Evolutionary conservation across 2,113 vertebrate genomes (phyloP).

Genomic region (Rhodinocichla rosea): DNA sequence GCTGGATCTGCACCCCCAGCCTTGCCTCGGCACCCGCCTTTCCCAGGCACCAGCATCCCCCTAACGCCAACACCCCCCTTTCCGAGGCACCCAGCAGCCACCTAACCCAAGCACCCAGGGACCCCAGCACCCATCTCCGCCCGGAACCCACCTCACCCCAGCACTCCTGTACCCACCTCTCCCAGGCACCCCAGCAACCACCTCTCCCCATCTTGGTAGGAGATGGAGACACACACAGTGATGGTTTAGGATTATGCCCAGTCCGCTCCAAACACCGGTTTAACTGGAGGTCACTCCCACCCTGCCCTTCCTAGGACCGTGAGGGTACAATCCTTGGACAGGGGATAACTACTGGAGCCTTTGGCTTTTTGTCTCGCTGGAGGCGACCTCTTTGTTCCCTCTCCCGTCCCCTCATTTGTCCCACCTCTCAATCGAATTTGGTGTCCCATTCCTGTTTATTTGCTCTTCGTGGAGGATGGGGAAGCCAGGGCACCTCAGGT

Average conservation of each 20-base stretch:
- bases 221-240: background rate
- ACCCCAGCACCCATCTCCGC: background rate
- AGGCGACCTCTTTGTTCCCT: background rate
- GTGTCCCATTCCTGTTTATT: background rate
- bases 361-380: background rate
- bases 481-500: background rate
- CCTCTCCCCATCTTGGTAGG: background rate
- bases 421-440: background rate
- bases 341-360: background rate
- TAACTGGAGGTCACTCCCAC: background rate
- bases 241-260: background rate
- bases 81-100: background rate
- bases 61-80: too few species aligned
- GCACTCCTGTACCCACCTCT: background rate
- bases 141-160: background rate
- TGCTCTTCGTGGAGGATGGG: background rate
- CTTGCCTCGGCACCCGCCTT: background rate
- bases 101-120: too few species aligned
- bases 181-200: background rate
- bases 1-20: too few species aligned
- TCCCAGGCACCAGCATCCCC: too few species aligned
- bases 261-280: background rate
- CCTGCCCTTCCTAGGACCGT: background rate
- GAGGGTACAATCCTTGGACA: background rate
- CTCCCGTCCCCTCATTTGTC: background rate